Evolutionary conservation across 2,113 vertebrate species (phyloP), one percentile per base, ranked within the genome.

Genomic region (Pelecanoides urinatrix): DNA sequence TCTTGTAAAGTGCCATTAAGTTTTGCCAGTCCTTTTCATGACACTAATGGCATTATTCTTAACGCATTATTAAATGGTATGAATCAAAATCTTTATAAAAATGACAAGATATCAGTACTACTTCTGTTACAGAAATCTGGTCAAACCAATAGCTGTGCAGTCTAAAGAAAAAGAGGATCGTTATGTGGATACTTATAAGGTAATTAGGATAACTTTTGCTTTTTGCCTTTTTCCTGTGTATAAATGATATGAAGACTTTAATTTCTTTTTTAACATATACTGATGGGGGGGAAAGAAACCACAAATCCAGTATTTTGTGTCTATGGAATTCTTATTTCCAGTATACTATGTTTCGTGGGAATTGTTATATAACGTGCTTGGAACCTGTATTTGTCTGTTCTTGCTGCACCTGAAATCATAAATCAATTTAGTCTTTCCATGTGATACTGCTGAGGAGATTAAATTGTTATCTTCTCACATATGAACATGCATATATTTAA

Each of bases 91-190:
- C 53, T 36, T 92, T n/a, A 74, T 87, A 75, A 81, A 86, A 94
- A 49, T 83, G 71, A 86, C 32, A 86, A 88, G 30, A 16, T 63
- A 73, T 66, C 26, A 50, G 16, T 94, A 25, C 63, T 96, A 72
- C 25, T 95, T 70, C 55, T 73, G 17, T 95, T 96, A 55, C 97
- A 99, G 99, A 98, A 99, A 99, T 94, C 98, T 99, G 79, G 98
- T 95, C 92, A 99, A 99, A 95, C 99, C 99, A 36, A 99, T 99
- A 32, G 99, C 99, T 30, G 99, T 99, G 63, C 99, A 99, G 90
- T 99, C 99, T 30, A 99, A 99, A 96, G 99, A 99, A 96, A 99
- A 99, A 93, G 99, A 99, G 86, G 99, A 99, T 95, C 99, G 99
- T 38, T 99, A 99, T 16, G 99, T 99, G 92, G 99, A 99, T 96